Evolutionary conservation across 2,797 vertebrate species (phyloP).

Genomic region (Crocidura indochinensis): DNA sequence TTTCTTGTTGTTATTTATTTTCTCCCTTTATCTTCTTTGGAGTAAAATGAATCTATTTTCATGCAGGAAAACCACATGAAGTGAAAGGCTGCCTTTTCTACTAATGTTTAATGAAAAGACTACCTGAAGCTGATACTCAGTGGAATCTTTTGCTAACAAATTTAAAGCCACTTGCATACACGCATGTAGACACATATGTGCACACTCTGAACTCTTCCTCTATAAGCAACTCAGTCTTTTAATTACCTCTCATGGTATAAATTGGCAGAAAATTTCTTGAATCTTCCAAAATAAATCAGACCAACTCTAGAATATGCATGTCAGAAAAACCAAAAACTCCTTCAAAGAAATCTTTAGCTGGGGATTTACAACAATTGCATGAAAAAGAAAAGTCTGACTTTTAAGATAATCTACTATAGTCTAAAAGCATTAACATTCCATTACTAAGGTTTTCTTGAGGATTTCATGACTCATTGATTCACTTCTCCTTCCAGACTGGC

Average conservation of each 20-base stretch:
- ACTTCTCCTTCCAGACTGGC: slow-evolving; percentile 88
- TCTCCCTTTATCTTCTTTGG: slow-evolving; percentile 89
- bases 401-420: slow-evolving; percentile 95
- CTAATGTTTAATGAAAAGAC: slow-evolving; percentile 82
- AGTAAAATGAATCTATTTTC: slow-evolving; percentile 89
- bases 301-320: slow-evolving; percentile 88
- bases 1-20: slow-evolving; percentile 90
- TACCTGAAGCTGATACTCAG: slow-evolving; percentile 87
- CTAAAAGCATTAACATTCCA: slow-evolving; percentile 94
- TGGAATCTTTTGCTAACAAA: slow-evolving; percentile 85
- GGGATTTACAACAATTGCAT: slow-evolving; percentile 91
- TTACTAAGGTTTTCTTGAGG: slow-evolving; percentile 91
- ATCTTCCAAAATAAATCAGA: slow-evolving; percentile 91
- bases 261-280: slow-evolving; percentile 87
- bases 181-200: slow-evolving; percentile 10
- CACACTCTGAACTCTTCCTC: slow-evolving; percentile 67
- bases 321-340: slow-evolving; percentile 89
- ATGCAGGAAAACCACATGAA: slow-evolving; percentile 83
- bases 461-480: slow-evolving; percentile 90
- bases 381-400: slow-evolving; percentile 92
- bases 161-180: background rate
- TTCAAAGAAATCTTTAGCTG: slow-evolving; percentile 91
- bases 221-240: slow-evolving; percentile 87
- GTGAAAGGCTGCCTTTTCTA: slow-evolving; percentile 72
- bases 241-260: slow-evolving; percentile 86